These are phyloP conservation scores for Polydrusus pterygomalis DNA, from an alignment of 2,888 invertebrate genomes.

Conservation along the genomic window DNA sequence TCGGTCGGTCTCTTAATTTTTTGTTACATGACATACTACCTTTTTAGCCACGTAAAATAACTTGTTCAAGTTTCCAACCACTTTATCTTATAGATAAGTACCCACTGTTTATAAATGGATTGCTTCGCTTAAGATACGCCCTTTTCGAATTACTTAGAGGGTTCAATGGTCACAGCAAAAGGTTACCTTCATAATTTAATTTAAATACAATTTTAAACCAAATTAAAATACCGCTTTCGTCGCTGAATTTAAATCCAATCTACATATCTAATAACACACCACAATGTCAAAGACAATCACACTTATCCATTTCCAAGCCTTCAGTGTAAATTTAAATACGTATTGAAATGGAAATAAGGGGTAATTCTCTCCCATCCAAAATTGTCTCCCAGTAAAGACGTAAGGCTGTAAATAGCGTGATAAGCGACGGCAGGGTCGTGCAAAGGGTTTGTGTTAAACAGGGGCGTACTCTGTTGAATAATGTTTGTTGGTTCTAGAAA, in stretches of 20 bases:
- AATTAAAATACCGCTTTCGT: conserved; percentile 17
- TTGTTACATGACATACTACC: too few species aligned
- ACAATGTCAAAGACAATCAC: conserved; percentile 24
- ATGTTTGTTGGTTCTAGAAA: too few species aligned
- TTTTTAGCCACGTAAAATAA: too few species aligned
- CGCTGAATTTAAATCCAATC: conserved; percentile 15
- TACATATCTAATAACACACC: conserved; percentile 21
- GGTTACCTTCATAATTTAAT: conserved; percentile 1
- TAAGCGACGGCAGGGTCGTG: conserved; percentile 10
- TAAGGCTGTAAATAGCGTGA: conserved; percentile 15
- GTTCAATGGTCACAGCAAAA: not conserved
- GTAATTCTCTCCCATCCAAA: conserved; percentile 12
- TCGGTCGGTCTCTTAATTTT: too few species aligned
- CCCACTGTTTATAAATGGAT: too few species aligned
- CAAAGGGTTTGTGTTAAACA: not conserved
- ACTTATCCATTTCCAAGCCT: conserved; percentile 26
- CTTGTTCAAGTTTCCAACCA: too few species aligned
- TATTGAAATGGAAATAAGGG: conserved; percentile 25
- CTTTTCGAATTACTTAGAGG: too few species aligned
- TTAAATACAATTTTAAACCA: conserved; percentile 6
- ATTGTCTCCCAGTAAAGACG: conserved; percentile 11
- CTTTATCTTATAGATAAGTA: too few species aligned
- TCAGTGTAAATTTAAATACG: conserved; percentile 26
- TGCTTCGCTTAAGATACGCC: too few species aligned
- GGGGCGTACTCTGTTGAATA: not conserved